A percentile compares a stretch with the other conserved stretches of the same genome.
Evolutionary conservation across 2,113 vertebrate species (phyloP).

Genomic region (Helogale parvula): DNA sequence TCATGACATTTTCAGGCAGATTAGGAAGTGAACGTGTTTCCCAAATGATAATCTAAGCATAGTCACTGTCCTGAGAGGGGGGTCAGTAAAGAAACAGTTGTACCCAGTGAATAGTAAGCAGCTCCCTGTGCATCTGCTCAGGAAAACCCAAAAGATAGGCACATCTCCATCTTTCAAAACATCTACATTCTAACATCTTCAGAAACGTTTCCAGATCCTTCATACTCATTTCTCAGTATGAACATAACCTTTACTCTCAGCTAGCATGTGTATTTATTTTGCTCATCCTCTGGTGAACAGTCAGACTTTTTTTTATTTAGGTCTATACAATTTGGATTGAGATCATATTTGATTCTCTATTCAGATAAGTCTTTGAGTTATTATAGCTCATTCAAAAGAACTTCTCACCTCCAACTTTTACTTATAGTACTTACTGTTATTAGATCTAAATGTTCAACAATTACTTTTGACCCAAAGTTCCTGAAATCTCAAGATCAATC

Average conservation of each 20-base stretch:
- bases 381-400: background rate
- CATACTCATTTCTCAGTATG: background rate
- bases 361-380: background rate
- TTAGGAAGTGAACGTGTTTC: background rate
- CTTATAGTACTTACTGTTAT: background rate
- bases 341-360: background rate
- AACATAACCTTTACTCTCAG: background rate
- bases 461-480: background rate
- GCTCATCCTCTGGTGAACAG: background rate
- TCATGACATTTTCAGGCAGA: background rate
- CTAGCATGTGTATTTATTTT: background rate
- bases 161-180: background rate
- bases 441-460: background rate
- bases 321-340: background rate
- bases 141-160: background rate
- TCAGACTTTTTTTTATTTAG: background rate
- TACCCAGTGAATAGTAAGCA: background rate
- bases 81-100: background rate
- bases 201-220: background rate
- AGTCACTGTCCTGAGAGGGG: background rate
- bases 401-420: background rate
- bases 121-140: accelerated
- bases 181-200: background rate
- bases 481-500: background rate
- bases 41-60: background rate